A percentile compares a stretch with the other conserved stretches of the same genome.
Evolutionary conservation across 2,113 vertebrate genomes (phyloP).

Genomic region (Lagopus leucura): DNA sequence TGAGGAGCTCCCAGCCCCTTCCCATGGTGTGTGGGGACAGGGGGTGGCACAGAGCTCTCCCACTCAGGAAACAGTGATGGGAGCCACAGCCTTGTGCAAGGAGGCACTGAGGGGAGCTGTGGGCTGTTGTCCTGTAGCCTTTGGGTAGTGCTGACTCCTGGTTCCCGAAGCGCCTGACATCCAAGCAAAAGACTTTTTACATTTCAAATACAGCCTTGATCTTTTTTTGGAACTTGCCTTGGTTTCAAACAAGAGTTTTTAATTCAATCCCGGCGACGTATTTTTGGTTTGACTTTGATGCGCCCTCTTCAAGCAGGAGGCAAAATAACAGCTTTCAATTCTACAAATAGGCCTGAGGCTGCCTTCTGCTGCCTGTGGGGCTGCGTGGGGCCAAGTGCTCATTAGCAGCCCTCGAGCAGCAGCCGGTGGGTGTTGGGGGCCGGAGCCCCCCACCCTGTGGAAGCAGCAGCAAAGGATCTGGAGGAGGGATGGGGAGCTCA

Average conservation of each 20-base stretch:
- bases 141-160: neutral
- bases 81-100: neutral
- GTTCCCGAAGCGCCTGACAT: slow-evolving; percentile 29
- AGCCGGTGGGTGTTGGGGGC: rapidly evolving
- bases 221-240: slow-evolving; percentile 61
- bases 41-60: neutral
- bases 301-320: slow-evolving; percentile 60
- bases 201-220: slow-evolving; percentile 66
- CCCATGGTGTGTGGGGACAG: too few relatives aligned
- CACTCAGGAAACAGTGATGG: rapidly evolving
- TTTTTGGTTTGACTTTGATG: slow-evolving; percentile 71
- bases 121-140: slow-evolving; percentile 25
- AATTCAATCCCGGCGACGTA: slow-evolving; percentile 54
- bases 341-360: slow-evolving; percentile 62
- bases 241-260: slow-evolving; percentile 67
- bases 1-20: neutral
- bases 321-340: slow-evolving; percentile 70
- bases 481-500: neutral
- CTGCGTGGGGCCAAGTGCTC: neutral
- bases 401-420: neutral
- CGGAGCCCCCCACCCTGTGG: rapidly evolving
- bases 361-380: slow-evolving; percentile 26
- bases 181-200: slow-evolving; percentile 22
- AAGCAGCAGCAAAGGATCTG: rapidly evolving
- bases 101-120: slow-evolving; percentile 3